Conservation (phyloP, 2,113 vertebrate species). For the Microtus oregoni region DNA sequence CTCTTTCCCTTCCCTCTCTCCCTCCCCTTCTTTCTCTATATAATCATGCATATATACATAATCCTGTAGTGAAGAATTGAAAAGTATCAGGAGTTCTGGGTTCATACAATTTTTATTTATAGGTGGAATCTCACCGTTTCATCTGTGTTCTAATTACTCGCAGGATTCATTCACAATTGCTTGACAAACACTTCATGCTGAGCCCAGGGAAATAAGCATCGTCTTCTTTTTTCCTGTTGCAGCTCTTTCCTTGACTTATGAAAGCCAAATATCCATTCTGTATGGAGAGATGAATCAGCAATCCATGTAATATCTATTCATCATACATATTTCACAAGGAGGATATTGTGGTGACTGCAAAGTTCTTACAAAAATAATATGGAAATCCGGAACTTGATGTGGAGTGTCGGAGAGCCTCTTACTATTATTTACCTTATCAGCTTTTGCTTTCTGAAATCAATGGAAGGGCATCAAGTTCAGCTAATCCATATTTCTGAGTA, state of each 20-base stretch:
- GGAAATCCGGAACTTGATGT: conserved; percentile 92
- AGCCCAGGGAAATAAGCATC: conserved; percentile 84
- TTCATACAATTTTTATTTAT: conserved; percentile 81
- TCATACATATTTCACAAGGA: conserved; percentile 93
- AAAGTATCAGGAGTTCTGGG: conserved; percentile 63
- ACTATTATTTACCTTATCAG: conserved; percentile 94
- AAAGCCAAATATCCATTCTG: conserved; percentile 87
- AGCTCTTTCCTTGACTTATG: conserved; percentile 86
- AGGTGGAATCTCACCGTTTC: conserved; percentile 78
- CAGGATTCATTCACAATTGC: conserved; percentile 80
- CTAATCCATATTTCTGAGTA: conserved; percentile 95
- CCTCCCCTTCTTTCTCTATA: conserved; percentile 31
- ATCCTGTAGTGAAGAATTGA: neutral
- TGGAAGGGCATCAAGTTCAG: conserved; percentile 93
- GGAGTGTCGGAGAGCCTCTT: conserved; percentile 91
- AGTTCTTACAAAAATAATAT: conserved; percentile 92
- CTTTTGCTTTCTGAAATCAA: conserved; percentile 93
- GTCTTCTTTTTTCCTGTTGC: conserved; percentile 85
- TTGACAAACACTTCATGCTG: conserved; percentile 78
- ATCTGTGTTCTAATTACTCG: conserved; percentile 85
- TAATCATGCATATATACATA: neutral
- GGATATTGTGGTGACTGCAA: conserved; percentile 89
- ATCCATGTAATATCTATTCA: conserved; percentile 91
- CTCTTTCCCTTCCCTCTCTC: conserved; percentile 7
- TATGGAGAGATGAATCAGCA: conserved; percentile 92